These are phyloP conservation scores for Pithys albifrons DNA, from an alignment of 2,113 vertebrate genomes.

Conservation along the genomic window DNA sequence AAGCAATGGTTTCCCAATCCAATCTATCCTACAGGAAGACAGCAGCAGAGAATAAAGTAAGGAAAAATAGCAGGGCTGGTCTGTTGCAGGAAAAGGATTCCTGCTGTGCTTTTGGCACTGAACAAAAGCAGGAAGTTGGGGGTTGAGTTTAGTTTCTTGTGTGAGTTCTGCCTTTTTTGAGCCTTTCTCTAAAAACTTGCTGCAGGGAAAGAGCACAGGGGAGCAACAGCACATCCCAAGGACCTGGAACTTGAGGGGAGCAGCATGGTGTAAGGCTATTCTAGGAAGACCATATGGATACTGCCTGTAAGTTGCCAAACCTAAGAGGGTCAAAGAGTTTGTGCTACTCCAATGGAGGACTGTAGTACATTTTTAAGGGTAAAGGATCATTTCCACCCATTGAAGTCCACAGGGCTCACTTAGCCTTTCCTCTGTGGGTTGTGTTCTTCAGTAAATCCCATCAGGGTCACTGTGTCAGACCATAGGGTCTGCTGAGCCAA, in stretches of 20 bases:
- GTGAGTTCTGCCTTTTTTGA: background rate
- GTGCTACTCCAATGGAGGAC: background rate
- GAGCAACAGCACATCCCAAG: background rate
- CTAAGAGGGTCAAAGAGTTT: background rate
- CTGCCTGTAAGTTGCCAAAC: too few species aligned
- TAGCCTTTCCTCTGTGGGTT: background rate
- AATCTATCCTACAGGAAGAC: background rate
- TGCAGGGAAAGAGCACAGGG: background rate
- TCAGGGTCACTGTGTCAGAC: background rate
- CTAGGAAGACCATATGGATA: background rate
- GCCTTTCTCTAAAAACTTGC: background rate
- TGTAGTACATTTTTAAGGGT: background rate
- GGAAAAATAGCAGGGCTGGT: background rate
- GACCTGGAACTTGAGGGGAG: background rate
- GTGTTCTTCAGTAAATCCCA: background rate
- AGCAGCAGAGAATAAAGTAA: background rate
- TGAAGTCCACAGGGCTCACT: background rate
- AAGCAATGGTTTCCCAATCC: background rate
- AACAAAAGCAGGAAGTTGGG: conserved; percentile 42
- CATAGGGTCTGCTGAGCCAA: background rate
- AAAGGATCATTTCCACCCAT: background rate
- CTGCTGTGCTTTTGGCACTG: background rate
- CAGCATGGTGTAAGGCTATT: background rate
- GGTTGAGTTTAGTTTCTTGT: background rate
- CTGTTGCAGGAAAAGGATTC: background rate